These are phyloP conservation scores for Macrochelys suwanniensis DNA, from an alignment of 2,797 vertebrate genomes.

Conservation along the genomic window DNA sequence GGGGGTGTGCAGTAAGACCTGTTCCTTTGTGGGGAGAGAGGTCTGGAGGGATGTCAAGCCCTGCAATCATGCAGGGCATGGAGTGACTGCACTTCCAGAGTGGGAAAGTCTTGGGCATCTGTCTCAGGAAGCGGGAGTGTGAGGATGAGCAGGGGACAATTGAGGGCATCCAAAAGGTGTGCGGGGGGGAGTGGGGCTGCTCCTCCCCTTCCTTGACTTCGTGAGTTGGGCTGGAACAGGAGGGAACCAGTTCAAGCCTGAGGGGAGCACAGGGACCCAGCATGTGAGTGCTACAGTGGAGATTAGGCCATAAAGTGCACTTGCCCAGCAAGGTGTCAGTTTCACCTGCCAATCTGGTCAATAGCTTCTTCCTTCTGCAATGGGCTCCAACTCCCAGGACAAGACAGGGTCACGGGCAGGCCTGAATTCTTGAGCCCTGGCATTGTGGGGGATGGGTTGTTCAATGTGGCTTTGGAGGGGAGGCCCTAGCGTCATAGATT, in stretches of 20 bases:
- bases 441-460: not conserved
- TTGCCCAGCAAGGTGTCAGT: no score
- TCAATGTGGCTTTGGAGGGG: no score
- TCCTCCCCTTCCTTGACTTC: not conserved
- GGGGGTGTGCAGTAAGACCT: not conserved
- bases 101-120: no score
- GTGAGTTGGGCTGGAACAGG: not conserved
- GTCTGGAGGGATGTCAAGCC: not conserved
- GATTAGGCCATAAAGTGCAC: fast-evolving
- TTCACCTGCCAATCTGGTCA: not conserved
- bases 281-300: fast-evolving
- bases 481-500: no score
- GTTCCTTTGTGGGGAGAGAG: not conserved
- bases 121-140: not conserved
- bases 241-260: no score
- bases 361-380: not conserved
- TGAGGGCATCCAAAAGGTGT: not conserved
- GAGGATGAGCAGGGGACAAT: not conserved
- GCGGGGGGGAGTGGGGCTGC: no score
- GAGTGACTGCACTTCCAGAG: no score
- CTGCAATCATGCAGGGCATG: not conserved
- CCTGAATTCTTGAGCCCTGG: not conserved
- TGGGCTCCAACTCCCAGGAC: not conserved
- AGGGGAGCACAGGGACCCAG: no score
- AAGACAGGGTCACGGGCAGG: not conserved